These are phyloP conservation scores for Heptranchias perlo DNA, from an alignment of 2,113 vertebrate species.

Conservation along the genomic window DNA sequence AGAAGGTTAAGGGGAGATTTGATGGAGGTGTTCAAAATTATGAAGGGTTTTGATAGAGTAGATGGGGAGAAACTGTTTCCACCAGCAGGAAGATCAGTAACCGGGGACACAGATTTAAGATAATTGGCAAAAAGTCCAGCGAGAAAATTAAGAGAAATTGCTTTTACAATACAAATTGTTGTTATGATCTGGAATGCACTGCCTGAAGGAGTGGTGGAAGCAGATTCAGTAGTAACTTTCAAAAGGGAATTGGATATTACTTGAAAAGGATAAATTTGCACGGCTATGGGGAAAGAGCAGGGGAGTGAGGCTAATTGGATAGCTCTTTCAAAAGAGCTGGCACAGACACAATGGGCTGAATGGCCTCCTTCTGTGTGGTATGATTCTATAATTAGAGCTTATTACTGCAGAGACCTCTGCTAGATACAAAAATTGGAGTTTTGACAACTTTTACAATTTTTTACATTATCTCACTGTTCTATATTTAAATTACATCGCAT, in stretches of 20 bases:
- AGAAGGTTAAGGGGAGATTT: no score
- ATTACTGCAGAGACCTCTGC: neutral
- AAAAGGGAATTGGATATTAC: neutral
- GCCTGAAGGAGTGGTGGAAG: neutral
- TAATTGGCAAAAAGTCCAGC: neutral
- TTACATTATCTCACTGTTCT: neutral
- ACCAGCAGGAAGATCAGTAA: neutral
- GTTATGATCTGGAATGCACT: neutral
- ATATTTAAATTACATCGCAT: neutral
- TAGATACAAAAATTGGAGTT: neutral
- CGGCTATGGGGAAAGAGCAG: no score
- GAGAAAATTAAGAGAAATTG: neutral
- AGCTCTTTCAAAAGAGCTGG: no score
- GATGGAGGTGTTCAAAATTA: no score
- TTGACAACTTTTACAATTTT: neutral
- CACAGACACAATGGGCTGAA: no score
- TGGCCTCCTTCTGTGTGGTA: neutral
- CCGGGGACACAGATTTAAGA: neutral
- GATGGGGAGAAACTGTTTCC: neutral
- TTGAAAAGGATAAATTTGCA: no score
- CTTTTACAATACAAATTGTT: neutral
- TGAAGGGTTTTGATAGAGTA: no score
- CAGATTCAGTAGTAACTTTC: neutral
- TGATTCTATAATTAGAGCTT: neutral
- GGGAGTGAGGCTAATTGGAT: no score